Base-by-base conservation (phyloP, 2,113 vertebrate genomes). In the Hydropotes inermis region DNA sequence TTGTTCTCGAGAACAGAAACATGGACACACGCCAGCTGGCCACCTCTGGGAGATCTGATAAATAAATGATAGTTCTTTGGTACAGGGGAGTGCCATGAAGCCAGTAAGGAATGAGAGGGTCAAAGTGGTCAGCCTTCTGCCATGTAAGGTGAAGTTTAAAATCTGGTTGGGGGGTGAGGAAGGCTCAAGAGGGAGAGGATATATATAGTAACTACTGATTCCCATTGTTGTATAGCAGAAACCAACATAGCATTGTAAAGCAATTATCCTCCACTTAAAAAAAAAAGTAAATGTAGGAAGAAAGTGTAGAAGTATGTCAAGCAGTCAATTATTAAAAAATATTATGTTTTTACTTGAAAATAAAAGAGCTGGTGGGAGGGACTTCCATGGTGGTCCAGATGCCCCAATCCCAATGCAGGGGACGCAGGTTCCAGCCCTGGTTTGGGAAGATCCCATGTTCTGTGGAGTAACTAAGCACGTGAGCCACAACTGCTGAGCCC, bases 41-140 rank as follows among this genome's bases (percentile, higher is more conserved):
- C 12, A 1, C 74, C 57, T 33, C 43, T 60, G 57, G 76, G 78
- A 30, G 74, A 70, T 28, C 25, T 79, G 36, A 91, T 93, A 78
- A 93, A 70, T 89, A 89, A 96, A 83, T 89, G 36, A 88, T 45
- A 54, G 45, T 84, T 89, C 11, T 97, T 96, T 95, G 61, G 95
- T 47, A 61, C 16, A 55, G 50, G 52, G 10, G 4, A 86, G 36
- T 78, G 79, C 33, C 21, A 13, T 30, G 27, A 79, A 67, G 54
- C 64, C 60, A 21, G 61, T 79, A 84, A 61, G 60, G 67, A 92
- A 27, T 50, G 57, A 91, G 19, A 60, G 33, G n/a, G 39, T 76
- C 81, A 50, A 91, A 58, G 50, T 16, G 36, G 39, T 57, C 47
- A 83, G 47, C 12, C 4, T 0, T 17, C 47, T 36, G 78, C 23